Conservation (phyloP, 2,888 invertebrate species). For the Cataglyphis rosenhaueri region DNA sequence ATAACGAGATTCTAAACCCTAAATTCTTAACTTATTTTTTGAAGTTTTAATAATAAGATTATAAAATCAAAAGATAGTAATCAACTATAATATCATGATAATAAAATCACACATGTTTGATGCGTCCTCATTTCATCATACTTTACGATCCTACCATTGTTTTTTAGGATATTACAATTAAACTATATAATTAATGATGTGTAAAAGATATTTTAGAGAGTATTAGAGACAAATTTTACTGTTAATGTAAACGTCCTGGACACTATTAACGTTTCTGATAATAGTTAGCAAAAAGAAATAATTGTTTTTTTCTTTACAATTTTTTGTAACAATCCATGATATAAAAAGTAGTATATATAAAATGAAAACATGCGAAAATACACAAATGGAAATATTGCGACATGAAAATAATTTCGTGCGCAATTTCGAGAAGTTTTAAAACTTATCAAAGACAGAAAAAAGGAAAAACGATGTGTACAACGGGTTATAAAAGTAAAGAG, state of each 20-base stretch:
- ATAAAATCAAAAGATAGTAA: not conserved
- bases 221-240: not conserved
- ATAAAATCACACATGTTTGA: not conserved
- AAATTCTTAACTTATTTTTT: not conserved
- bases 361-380: not conserved
- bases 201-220: not conserved
- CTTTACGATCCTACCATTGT: not conserved
- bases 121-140: not conserved
- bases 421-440: not conserved
- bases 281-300: not conserved
- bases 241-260: not conserved
- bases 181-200: not conserved
- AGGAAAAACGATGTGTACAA: slow-evolving; percentile 37
- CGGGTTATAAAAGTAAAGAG: slow-evolving; percentile 54
- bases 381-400: not conserved
- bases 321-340: not conserved
- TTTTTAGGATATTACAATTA: not conserved
- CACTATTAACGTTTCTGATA: not conserved
- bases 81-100: not conserved
- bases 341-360: not conserved
- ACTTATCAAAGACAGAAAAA: not conserved
- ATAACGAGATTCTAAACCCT: not conserved
- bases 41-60: not conserved
- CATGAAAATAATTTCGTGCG: not conserved
- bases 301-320: not conserved